Evolutionary conservation across 2,113 vertebrate species (phyloP).

Genomic region (Callocephalon fimbriatum): DNA sequence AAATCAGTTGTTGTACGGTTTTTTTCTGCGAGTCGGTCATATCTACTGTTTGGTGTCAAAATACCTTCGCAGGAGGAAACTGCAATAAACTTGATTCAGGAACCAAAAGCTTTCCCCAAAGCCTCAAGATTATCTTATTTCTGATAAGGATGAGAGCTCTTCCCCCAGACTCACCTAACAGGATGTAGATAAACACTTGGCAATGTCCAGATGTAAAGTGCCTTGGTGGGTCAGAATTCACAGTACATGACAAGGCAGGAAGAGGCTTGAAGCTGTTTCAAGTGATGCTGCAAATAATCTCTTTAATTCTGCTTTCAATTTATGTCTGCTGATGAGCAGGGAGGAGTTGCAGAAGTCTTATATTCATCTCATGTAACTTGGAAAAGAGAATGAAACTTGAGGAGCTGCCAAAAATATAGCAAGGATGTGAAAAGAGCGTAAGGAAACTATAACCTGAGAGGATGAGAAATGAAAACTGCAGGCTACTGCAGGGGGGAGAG

Average conservation of each 20-base stretch:
- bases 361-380: background rate
- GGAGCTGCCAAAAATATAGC: background rate
- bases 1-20: background rate
- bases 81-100: background rate
- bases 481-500: background rate
- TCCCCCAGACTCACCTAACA: background rate
- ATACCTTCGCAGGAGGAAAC: background rate
- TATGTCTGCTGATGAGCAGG: background rate
- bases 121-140: background rate
- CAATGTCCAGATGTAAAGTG: background rate
- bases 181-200: background rate
- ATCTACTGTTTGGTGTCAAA: background rate
- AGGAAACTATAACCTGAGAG: conserved; percentile 18
- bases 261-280: conserved; percentile 13
- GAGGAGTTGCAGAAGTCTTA: background rate
- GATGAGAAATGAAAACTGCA: conserved; percentile 37
- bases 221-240: background rate
- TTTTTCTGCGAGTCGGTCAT: background rate
- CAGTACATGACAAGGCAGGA: background rate
- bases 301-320: conserved; percentile 51
- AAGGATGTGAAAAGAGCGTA: background rate
- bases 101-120: background rate
- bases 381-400: conserved; percentile 29
- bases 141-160: background rate
- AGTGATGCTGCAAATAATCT: conserved; percentile 3